Percentiles rank a stretch among this genome's conserved stretches.
Evolutionary conservation across 2,888 invertebrate genomes (phyloP).

Genomic region (Harpalus rufipes): DNA sequence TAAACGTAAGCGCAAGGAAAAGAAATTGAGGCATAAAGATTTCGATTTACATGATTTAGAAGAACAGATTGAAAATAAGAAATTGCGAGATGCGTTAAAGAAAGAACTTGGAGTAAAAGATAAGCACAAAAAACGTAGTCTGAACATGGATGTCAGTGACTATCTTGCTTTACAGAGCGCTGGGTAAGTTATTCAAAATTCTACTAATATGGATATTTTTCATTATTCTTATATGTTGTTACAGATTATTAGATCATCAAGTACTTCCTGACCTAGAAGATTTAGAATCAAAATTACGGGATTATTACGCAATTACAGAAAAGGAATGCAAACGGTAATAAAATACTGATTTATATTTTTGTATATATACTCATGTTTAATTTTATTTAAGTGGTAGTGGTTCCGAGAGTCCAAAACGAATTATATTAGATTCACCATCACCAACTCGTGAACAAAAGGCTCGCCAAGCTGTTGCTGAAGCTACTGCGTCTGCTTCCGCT

Average conservation of each 20-base stretch:
- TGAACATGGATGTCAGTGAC: conserved; percentile 77
- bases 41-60: conserved; percentile 83
- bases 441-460: conserved; percentile 77
- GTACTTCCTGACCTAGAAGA: conserved; percentile 84
- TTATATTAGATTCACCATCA: conserved; percentile 75
- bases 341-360: neutral
- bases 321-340: conserved; percentile 81
- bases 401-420: conserved; percentile 69
- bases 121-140: conserved; percentile 75
- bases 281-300: conserved; percentile 87
- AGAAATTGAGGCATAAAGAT: conserved; percentile 84
- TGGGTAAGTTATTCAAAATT: conserved; percentile 69
- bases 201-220: neutral
- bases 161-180: conserved; percentile 76
- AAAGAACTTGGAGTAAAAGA: conserved; percentile 76
- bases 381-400: conserved; percentile 68
- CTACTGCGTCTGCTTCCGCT: conserved; percentile 77
- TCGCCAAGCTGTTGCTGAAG: conserved; percentile 78
- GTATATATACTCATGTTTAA: conserved; percentile 33
- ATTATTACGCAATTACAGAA: conserved; percentile 86
- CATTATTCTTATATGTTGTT: conserved; percentile 64
- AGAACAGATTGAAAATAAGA: conserved; percentile 82
- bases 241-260: conserved; percentile 83
- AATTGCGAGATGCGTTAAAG: conserved; percentile 84
- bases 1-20: conserved; percentile 86